Evolutionary conservation across 2,888 invertebrate genomes (phyloP), one percentile per base, ranked within the genome.

Genomic region (Plebejus argus): DNA sequence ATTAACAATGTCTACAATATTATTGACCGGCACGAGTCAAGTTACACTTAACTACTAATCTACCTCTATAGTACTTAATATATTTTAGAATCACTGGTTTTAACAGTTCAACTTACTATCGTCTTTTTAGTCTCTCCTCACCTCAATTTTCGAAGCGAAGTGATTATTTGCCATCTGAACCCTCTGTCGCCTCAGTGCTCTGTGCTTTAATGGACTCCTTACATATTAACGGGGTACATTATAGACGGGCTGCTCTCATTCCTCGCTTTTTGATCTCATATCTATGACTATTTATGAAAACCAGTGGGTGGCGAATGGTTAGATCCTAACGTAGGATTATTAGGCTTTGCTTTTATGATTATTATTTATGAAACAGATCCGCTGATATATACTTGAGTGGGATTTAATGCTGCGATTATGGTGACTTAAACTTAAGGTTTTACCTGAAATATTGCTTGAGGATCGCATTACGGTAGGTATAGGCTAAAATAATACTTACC

Each of bases 231-330:
- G 80, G 81, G 81, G 80, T 81, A 80, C 82, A 79, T 82, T 82
- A 83, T 82, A 84, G 82, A 81, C 81, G 81, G 79, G 80, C 78
- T 81, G 81, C 81, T 81, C 82, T 79, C 80, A 81, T 83, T 84
- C 82, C 80, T 80, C 78, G 81, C 83, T 83, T 84, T 87, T 86
- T 89, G 87, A 89, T 88, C 86, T 85, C 78, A 78, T 83, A 86
- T 87, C 86, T 86, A 83, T 80, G 82, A 85, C 86, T 87, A 86
- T 87, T 88, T 87, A 88, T 85, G 85, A 86, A 86, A 86, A 85
- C 81, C 84, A 81, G 85, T 84, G 85, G 85, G 85, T 85, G 87
- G 86, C 79, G 77, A 79, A 53, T 76, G 70, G 56, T 45, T 39
- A 71, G 71, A 53, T 49, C 49, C 74, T 72, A 72, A 72, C 76